Base-by-base conservation (phyloP, 2,888 invertebrate species). In the Lithophane leautieri region DNA sequence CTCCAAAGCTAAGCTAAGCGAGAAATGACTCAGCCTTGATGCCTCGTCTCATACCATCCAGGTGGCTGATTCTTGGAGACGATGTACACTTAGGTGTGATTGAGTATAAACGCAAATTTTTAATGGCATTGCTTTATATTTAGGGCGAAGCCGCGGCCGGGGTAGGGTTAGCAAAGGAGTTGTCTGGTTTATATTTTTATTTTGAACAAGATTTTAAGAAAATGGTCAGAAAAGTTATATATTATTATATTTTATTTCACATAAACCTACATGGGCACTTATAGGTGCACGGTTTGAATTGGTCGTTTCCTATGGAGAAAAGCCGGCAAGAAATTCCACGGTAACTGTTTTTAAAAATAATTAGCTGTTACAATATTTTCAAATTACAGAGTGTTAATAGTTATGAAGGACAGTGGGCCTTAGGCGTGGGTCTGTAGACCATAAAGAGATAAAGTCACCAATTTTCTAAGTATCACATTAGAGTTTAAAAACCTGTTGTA, bases 71-170 rank as follows among this genome's bases (percentile, higher is more conserved):
- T 82, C 58, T 44, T 19, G 14, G 14, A 65, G 56, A 68, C 78
- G 71, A 68, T 71, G 70, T 78, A 78, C 61, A 78, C 62, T 82
- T 77, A 80, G 54, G 0, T 42, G 72, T 82, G 77, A 81, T 85
- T 82, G 67, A 79, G 70, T 65, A 75, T 81, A 85, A 75, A 86
- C 78, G 70, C 62, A 86, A 82, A 62, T 85, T 86, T 85, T 85
- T 83, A 83, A 83, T 78, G 83, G 78, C 69, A 67, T 68, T 78
- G 63, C 74, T 78, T 82, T 78, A 78, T 86, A 70, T 86, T 75
- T 73, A 6, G 61, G 52, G 67, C 19, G n/a, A 76, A 76, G 25
- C 40, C 56, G 61, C 71, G 22, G 74, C 60, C 6, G 40, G 7
- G 4, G 0, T 60, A 81, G 81, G 81, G 81, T 61, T 81, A 80